Evolutionary conservation across 2,888 invertebrate genomes (phyloP).

Genomic region (Arctia plantaginis): DNA sequence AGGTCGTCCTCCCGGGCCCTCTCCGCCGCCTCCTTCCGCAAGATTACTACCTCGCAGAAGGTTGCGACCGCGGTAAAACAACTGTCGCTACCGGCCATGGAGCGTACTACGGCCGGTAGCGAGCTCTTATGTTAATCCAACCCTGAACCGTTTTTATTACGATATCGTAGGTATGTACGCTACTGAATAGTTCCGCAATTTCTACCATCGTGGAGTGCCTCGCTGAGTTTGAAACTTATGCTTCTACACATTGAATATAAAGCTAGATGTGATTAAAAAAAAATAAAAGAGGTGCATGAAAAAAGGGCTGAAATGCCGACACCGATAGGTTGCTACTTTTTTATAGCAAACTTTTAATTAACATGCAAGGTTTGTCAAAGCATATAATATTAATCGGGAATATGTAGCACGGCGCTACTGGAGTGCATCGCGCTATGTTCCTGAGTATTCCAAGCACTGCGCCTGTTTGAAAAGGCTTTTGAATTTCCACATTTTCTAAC

Average conservation of each 20-base stretch:
- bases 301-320: constrained; percentile 31
- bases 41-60: too few relatives aligned
- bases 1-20: too few relatives aligned
- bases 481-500: constrained; percentile 23
- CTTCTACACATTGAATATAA: not conserved
- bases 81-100: too few relatives aligned
- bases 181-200: constrained; percentile 18
- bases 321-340: constrained; percentile 36
- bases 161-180: constrained; percentile 12
- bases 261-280: constrained; percentile 27
- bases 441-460: constrained; percentile 28
- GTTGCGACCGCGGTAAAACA: too few relatives aligned
- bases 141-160: constrained; percentile 17
- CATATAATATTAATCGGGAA: constrained; percentile 62
- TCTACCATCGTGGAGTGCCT: not conserved
- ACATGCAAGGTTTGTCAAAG: constrained; percentile 73
- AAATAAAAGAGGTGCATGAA: constrained; percentile 31
- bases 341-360: constrained; percentile 62
- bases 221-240: not conserved
- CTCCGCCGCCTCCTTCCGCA: too few relatives aligned
- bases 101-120: too few relatives aligned
- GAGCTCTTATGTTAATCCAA: constrained; percentile 17
- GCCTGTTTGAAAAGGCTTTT: constrained; percentile 41
- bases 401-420: constrained; percentile 34
- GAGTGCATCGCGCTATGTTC: constrained; percentile 44